Evolutionary conservation across 1,140 invertebrate genomes (phyloP), one percentile per base, ranked within the genome.

Genomic region (Solenopsis fugax): DNA sequence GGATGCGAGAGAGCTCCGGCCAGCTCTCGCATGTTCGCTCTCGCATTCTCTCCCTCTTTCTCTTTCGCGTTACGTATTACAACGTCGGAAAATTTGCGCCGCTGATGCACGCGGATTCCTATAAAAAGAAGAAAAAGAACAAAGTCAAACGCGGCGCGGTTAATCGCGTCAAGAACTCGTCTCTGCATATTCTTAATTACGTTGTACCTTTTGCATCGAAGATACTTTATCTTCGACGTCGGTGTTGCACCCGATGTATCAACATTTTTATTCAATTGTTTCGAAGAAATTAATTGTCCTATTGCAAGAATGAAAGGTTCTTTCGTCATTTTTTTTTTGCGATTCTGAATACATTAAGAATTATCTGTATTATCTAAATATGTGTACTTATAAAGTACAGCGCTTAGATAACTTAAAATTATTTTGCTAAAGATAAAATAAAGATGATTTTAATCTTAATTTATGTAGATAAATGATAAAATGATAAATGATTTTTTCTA

Each of bases 11-110:
- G 84, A 80, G 84, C 82, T 85, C 41, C 29, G 52, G 52, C 52
- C n/a, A 21, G 54, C 41, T 84, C 80, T 75, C 54, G 62, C 56
- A 34, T 65, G 75, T 86, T 84, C 67, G 52, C 58, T 16, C 65
- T 50, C 21, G 52, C 45, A 29, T 58, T 60, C 45, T 41, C 50
- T 77, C 50, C 10, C 48, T 76, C 34, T 41, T 21, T 54, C 37
- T 50, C 45, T 67, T 50, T 34, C 62, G 41, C 48, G 21, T 56
- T 81, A 71, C 41, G 18, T 48, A 75, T 75, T 50, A 60, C 80
- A 73, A 60, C 80, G 41, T 72, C 67, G 69, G 80, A 84, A 73
- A 82, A 82, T 82, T 82, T 84, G 80, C 80, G 41, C 54, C 80
- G 80, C 34, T 58, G 80, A 73, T 84, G 64, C 50, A 56, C 64